A percentile compares a stretch with the other conserved stretches of the same genome.
phyloP scores from a whole-genome alignment of 2,797 vertebrate species.

The Leontopithecus rosalia region DNA sequence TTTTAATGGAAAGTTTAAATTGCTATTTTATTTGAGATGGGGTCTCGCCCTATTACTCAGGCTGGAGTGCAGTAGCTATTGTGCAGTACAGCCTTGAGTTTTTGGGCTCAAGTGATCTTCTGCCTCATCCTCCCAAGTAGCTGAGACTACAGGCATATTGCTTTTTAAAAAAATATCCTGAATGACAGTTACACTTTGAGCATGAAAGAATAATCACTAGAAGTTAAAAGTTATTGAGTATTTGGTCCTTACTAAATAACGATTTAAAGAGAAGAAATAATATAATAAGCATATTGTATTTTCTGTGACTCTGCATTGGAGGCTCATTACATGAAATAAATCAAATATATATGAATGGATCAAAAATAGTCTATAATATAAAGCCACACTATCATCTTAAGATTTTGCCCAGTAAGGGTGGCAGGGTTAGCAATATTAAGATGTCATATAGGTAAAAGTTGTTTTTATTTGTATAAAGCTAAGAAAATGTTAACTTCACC shows the following conservation, averaged over 20 bases:
- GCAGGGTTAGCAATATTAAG: neutral
- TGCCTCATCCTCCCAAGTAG: neutral
- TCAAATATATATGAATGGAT: neutral
- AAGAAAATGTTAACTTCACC: conserved; percentile 30
- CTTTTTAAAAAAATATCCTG: neutral
- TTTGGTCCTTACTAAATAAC: conserved; percentile 8
- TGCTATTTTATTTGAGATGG: neutral
- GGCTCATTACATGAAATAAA: conserved; percentile 33
- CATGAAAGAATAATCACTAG: conserved; percentile 1
- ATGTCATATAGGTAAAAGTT: neutral
- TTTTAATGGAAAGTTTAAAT: conserved; percentile 38
- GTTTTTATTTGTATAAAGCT: conserved; percentile 8
- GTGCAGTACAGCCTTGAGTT: neutral
- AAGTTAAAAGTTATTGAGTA: conserved; percentile 40
- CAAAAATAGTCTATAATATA: neutral
- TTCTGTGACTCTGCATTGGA: conserved; percentile 19
- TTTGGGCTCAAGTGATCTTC: neutral
- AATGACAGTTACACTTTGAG: neutral
- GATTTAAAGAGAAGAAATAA: neutral
- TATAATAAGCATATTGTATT: neutral
- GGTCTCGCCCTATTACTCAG: neutral
- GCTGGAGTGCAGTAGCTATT: neutral
- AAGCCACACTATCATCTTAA: neutral
- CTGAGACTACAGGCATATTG: neutral
- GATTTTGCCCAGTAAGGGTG: neutral